Evolutionary conservation across 2,797 vertebrate genomes (phyloP).

Genomic region (Eidolon dupreanum): DNA sequence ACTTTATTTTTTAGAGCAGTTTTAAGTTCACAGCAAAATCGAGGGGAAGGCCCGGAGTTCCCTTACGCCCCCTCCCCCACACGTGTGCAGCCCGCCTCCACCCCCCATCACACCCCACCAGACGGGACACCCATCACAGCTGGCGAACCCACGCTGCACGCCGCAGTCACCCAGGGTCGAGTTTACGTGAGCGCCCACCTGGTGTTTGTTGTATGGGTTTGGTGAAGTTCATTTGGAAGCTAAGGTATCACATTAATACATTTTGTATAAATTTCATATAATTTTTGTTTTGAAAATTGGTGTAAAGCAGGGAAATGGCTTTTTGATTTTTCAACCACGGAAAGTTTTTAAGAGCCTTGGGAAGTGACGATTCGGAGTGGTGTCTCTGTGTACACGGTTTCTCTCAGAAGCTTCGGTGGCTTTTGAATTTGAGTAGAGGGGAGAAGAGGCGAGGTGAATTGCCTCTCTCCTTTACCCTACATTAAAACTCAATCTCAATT

Average conservation of each 20-base stretch:
- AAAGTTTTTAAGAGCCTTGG: background rate
- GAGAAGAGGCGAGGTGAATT: background rate
- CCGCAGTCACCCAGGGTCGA: background rate
- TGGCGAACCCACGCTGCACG: background rate
- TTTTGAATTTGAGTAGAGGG: background rate
- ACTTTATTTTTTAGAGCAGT: background rate
- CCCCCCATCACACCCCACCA: background rate
- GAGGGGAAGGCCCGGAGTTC: background rate
- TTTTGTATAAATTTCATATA: background rate
- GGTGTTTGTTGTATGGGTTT: background rate
- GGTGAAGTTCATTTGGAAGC: background rate
- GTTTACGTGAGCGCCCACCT: background rate
- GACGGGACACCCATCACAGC: background rate
- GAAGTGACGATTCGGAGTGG: background rate
- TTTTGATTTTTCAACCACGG: background rate
- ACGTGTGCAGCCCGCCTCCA: too few relatives aligned
- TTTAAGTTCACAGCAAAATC: background rate
- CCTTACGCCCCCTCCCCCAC: background rate
- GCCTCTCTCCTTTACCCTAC: background rate
- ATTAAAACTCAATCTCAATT: conserved; percentile 3
- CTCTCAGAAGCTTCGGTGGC: background rate
- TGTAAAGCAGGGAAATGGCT: background rate
- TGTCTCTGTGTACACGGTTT: background rate
- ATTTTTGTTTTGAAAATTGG: background rate
- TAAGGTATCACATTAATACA: background rate